Percentiles rank a stretch among this genome's conserved stretches.
Evolutionary conservation across 2,888 invertebrate species (phyloP).

Genomic region (Oscheius sp.): DNA sequence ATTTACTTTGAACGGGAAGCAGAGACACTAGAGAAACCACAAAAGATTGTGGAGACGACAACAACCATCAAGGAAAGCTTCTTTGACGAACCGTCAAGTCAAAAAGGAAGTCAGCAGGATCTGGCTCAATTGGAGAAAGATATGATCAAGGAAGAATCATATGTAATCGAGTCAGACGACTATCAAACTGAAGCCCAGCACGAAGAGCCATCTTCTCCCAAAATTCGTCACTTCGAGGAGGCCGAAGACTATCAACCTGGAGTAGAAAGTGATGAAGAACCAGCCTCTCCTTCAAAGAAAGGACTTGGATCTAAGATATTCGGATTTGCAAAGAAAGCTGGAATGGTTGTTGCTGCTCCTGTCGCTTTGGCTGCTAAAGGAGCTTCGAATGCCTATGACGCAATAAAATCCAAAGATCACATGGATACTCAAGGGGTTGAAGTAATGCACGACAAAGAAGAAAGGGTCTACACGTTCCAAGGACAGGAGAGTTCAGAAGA

Average conservation of each 20-base stretch:
- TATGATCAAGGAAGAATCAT: not conserved
- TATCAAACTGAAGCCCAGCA: constrained; percentile 5
- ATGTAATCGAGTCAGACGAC: constrained; percentile 6
- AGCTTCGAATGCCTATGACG: constrained; percentile 38
- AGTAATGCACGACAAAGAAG: constrained; percentile 15
- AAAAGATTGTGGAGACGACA: constrained; percentile 11
- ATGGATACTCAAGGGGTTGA: constrained; percentile 13
- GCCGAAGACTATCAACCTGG: constrained; percentile 13
- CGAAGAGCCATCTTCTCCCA: constrained; percentile 9
- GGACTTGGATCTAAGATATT: constrained; percentile 11
- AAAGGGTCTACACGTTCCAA: constrained; percentile 13
- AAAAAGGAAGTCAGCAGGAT: constrained; percentile 1
- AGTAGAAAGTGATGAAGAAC: constrained; percentile 10
- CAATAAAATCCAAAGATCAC: constrained; percentile 9
- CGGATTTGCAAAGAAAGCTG: constrained; percentile 47
- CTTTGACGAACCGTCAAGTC: constrained; percentile 10
- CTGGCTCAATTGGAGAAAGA: not conserved
- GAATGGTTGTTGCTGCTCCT: constrained; percentile 55
- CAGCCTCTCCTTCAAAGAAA: not conserved
- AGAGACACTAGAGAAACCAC: not conserved
- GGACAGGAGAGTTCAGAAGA: constrained; percentile 9
- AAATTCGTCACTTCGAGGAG: constrained; percentile 1
- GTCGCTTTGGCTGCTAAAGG: constrained; percentile 53
- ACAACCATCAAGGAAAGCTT: not conserved
- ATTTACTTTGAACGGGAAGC: not conserved